phyloP scores from a whole-genome alignment of 1,140 invertebrate species.

The Drosophila teissieri region DNA sequence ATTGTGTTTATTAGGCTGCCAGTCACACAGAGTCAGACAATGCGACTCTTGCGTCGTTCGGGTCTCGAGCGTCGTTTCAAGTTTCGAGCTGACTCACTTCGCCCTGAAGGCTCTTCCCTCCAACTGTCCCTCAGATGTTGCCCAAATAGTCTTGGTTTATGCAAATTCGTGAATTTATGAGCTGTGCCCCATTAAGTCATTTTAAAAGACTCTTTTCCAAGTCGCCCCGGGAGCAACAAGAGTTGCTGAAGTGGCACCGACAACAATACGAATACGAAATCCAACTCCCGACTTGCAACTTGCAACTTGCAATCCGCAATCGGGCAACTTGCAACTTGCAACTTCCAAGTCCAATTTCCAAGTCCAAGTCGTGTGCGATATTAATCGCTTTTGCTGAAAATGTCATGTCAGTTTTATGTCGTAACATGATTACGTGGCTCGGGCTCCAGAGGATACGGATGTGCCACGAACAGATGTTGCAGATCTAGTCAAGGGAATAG shows the following conservation, averaged over 20 bases:
- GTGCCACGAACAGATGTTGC: constrained; percentile 40
- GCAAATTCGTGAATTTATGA: constrained; percentile 84
- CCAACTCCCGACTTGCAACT: constrained; percentile 40
- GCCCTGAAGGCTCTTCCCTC: constrained; percentile 68
- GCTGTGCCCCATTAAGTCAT: constrained; percentile 83
- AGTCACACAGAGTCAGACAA: constrained; percentile 63
- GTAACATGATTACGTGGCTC: constrained; percentile 78
- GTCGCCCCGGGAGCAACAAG: constrained; percentile 43
- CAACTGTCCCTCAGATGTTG: constrained; percentile 43
- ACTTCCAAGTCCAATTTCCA: constrained; percentile 30
- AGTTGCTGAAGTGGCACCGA: constrained; percentile 14
- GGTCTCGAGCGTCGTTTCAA: constrained; percentile 40
- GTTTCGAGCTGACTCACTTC: constrained; percentile 56
- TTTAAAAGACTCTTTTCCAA: constrained; percentile 71
- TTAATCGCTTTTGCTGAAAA: constrained; percentile 83
- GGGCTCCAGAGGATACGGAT: constrained; percentile 46
- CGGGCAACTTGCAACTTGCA: constrained; percentile 27
- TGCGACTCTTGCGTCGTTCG: constrained; percentile 16
- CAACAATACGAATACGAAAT: constrained; percentile 66
- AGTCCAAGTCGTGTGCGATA: constrained; percentile 75
- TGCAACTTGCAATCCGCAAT: constrained; percentile 39
- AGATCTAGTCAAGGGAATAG: constrained; percentile 6
- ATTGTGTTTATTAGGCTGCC: constrained; percentile 84
- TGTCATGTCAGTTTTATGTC: constrained; percentile 82
- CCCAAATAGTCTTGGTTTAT: constrained; percentile 67